Base-by-base conservation (phyloP, 2,113 vertebrate genomes). In the Actenoides hombroni region DNA sequence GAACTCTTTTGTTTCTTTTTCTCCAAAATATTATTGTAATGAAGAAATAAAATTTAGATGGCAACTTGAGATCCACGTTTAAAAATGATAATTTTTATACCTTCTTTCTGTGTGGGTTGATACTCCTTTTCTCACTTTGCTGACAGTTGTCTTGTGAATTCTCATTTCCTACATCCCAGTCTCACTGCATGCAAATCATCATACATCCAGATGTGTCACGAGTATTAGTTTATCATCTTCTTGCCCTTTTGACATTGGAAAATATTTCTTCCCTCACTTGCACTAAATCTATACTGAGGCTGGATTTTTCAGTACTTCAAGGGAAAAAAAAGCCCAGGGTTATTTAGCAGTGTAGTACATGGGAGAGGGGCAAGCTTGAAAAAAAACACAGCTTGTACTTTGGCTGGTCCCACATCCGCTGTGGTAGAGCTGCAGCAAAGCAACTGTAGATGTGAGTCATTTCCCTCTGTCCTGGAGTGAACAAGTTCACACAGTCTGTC, bases 281-380 rank as follows among this genome's bases (percentile, higher is more conserved):
- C 35, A 26, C 69, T 74, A 56, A 61, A 53, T 28, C 6, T 39
- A 6, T 76, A 6, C 42, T 80, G 67, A 73, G 57, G 14, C 33
- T 64, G 46, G 16, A 60, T 83, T 60, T 85, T 71, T 85, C 74
- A 79, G 17, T 81, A 37, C 37, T 60, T 73, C 5, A 2, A 9
- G 2, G 9, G 2, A 28, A 2, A 6, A 20, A 69, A 46, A 65
- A 13, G 1, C 0, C 1, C 51, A 37, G 12, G 4, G 1, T 7
- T 57, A 59, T 80, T 81, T 40, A 63, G 40, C 12, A 59, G 33
- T 23, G 16, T 57, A 61, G 56, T 59, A 49, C 7, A 10, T 56
- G 42, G 68, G 84, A 80, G n/a, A 88, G 16, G 5, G 16, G 4
- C 4, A 56, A 68, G 18, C 56, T 40, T 95, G 57, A 59, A 91